A percentile compares a stretch with the other conserved stretches of the same genome.
These are phyloP conservation scores for Rhagophthalmus giganteus DNA, from an alignment of 2,888 invertebrate species.

Conservation along the genomic window DNA sequence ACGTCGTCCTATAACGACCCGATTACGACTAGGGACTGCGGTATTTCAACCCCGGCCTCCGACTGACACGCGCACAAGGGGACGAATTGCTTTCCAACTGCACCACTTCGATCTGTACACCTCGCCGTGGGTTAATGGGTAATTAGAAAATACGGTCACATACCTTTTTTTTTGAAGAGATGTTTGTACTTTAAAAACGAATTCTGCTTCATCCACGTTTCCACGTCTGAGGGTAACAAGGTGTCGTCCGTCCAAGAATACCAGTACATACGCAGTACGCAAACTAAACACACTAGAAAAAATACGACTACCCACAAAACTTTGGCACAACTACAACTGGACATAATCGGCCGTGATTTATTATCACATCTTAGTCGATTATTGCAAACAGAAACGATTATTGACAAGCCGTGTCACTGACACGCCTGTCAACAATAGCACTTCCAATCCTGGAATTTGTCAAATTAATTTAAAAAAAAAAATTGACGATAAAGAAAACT, in stretches of 20 bases:
- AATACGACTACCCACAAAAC: conserved; percentile 56
- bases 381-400: conserved; percentile 12
- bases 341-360: conserved; percentile 41
- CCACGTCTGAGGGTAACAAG: conserved; percentile 60
- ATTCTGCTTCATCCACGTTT: conserved; percentile 76
- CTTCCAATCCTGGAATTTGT: not conserved
- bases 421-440: conserved; percentile 19
- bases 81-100: conserved; percentile 12
- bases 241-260: conserved; percentile 53
- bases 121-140: too few species aligned
- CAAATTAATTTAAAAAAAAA: too few species aligned
- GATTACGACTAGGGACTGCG: conserved; percentile 26
- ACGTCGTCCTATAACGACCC: conserved; percentile 9
- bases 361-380: conserved; percentile 21
- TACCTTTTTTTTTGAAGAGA: conserved; percentile 73
- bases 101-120: conserved; percentile 20
- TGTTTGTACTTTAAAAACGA: conserved; percentile 70
- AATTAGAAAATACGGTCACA: too few species aligned
- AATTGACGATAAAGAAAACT: not conserved
- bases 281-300: conserved; percentile 57
- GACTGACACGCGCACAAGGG: conserved; percentile 27
- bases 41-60: conserved; percentile 24
- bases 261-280: conserved; percentile 56
- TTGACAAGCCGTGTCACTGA: conserved; percentile 12
- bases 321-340: conserved; percentile 52